Conservation (phyloP, 2,797 vertebrate genomes). For the Mionectes olivaceus region DNA sequence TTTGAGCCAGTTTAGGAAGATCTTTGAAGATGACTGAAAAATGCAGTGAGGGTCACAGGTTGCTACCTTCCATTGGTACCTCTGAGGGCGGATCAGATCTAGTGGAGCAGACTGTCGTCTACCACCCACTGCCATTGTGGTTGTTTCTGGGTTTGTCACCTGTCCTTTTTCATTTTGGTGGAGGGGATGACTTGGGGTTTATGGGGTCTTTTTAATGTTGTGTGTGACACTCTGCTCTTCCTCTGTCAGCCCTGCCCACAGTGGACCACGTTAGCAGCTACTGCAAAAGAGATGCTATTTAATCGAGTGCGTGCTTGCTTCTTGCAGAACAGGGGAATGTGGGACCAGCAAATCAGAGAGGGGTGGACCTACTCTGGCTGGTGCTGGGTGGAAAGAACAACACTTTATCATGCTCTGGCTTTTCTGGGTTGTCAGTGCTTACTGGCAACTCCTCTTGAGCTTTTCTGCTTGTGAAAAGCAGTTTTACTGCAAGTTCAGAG, state of each 20-base stretch:
- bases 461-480: background rate
- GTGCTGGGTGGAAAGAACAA: background rate
- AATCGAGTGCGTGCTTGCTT: background rate
- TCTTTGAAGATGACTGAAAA: background rate
- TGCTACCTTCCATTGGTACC: background rate
- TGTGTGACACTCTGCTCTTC: background rate
- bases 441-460: background rate
- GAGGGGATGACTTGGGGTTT: background rate
- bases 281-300: background rate
- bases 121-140: background rate
- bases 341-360: background rate
- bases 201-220: background rate
- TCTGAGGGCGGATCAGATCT: background rate
- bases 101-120: slow-evolving; percentile 9
- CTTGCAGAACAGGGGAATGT: background rate
- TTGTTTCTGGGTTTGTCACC: background rate
- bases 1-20: background rate
- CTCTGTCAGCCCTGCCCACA: background rate
- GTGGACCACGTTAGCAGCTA: background rate
- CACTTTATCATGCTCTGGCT: background rate
- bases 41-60: background rate
- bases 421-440: background rate
- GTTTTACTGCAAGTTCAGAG: background rate
- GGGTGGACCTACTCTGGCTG: background rate
- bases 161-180: background rate